Evolutionary conservation across 1,140 invertebrate genomes (phyloP).

Genomic region (Stegodyphus mimosarum): DNA sequence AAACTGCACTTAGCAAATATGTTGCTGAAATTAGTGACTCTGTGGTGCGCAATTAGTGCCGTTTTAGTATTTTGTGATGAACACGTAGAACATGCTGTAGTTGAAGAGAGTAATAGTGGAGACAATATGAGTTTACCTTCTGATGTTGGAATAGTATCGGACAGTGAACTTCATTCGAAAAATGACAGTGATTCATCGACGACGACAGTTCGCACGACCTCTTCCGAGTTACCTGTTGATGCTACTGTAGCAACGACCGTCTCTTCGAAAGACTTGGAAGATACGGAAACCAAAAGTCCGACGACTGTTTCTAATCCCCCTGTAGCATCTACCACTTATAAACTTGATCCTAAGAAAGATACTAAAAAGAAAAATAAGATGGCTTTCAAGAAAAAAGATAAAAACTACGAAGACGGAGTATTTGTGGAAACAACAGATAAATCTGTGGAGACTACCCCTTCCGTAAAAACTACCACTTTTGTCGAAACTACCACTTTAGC

Average conservation of each 20-base stretch:
- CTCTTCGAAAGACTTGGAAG: neutral
- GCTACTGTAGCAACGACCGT: too few relatives aligned
- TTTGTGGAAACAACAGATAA: neutral
- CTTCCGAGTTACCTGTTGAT: too few relatives aligned
- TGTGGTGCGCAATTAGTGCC: too few relatives aligned
- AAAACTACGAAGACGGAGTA: neutral
- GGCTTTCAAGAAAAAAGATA: slow-evolving; percentile 35
- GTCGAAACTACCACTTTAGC: neutral
- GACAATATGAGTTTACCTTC: too few relatives aligned
- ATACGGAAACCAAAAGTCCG: neutral
- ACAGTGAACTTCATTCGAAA: neutral
- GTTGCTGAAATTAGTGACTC: too few relatives aligned
- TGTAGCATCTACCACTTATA: neutral
- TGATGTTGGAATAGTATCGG: neutral
- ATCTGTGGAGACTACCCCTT: neutral
- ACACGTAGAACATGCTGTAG: neutral
- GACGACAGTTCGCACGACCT: too few relatives aligned
- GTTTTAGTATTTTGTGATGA: neutral
- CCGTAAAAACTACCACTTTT: neutral
- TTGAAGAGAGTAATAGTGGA: neutral
- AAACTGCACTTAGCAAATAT: too few relatives aligned
- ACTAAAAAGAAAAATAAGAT: slow-evolving; percentile 22
- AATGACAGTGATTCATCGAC: too few relatives aligned
- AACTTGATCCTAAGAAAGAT: slow-evolving; percentile 25
- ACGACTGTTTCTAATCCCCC: neutral